These are phyloP conservation scores for Bicyclus anynana DNA, from an alignment of 1,140 invertebrate species.

Conservation along the genomic window DNA sequence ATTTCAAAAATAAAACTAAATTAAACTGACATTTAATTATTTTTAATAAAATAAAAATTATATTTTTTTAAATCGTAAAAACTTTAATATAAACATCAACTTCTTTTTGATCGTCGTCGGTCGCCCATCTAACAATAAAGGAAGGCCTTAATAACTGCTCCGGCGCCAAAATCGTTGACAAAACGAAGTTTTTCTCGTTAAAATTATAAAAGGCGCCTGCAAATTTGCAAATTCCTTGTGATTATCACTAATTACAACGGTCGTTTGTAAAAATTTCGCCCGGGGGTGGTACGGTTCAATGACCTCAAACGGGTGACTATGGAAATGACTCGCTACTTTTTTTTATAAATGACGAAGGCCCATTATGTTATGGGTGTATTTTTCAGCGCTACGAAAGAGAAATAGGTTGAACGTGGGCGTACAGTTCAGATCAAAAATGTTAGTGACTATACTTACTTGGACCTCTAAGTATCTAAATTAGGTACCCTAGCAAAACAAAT, in stretches of 20 bases:
- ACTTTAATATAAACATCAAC: too few species aligned
- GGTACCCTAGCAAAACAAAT: too few species aligned
- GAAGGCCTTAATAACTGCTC: conserved; percentile 15
- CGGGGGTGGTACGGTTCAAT: conserved; percentile 28
- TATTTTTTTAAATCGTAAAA: too few species aligned
- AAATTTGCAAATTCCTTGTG: conserved; percentile 26
- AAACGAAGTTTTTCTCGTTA: conserved; percentile 29
- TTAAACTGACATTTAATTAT: too few species aligned
- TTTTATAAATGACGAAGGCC: conserved; percentile 20
- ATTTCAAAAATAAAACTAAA: too few species aligned
- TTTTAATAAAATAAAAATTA: too few species aligned
- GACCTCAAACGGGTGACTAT: conserved; percentile 19
- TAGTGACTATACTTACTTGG: too few species aligned
- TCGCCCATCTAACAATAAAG: conserved; percentile 10
- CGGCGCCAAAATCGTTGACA: conserved; percentile 21
- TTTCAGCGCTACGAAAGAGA: conserved; percentile 10
- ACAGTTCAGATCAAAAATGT: too few species aligned
- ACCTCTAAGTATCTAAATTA: too few species aligned
- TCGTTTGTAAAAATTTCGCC: conserved; percentile 26
- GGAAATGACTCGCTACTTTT: conserved; percentile 26
- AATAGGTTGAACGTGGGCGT: conserved; percentile 8
- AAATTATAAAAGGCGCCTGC: conserved; percentile 24
- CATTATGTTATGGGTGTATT: conserved; percentile 19
- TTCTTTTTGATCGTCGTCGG: too few species aligned
- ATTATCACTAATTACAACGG: conserved; percentile 34